Evolutionary conservation across 2,797 vertebrate genomes (phyloP).

Genomic region (Sus cebifrons): DNA sequence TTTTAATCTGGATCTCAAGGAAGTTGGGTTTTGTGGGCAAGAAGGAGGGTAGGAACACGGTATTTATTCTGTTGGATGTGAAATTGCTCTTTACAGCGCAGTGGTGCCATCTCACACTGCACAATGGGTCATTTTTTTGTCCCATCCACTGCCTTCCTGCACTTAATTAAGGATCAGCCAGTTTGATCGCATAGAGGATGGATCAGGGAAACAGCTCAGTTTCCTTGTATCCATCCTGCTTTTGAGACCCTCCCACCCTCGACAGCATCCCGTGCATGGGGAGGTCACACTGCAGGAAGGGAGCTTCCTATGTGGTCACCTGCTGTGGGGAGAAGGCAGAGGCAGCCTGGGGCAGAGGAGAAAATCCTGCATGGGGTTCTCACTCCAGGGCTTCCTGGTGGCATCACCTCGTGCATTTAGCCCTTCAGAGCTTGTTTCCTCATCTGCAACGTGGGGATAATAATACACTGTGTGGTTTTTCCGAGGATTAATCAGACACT

Average conservation of each 20-base stretch:
- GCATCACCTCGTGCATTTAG: neutral
- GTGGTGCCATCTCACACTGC: no score
- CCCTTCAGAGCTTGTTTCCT: neutral
- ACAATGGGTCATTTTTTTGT: neutral
- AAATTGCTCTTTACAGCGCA: neutral
- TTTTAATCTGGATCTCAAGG: slow-evolving; percentile 11
- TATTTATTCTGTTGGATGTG: neutral
- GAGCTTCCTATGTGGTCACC: neutral
- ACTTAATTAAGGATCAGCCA: neutral
- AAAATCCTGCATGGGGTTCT: neutral
- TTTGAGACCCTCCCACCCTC: neutral
- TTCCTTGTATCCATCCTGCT: neutral
- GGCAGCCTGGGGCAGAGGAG: neutral
- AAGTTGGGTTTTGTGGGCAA: neutral
- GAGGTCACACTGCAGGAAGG: neutral
- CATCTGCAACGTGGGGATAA: neutral
- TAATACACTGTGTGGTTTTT: neutral
- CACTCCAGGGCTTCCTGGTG: neutral
- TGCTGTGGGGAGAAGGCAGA: neutral
- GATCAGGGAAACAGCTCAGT: neutral
- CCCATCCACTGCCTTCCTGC: neutral
- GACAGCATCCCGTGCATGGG: neutral
- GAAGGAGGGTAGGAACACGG: neutral
- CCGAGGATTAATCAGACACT: neutral
- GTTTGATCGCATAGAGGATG: neutral